Evolutionary conservation across 2,113 vertebrate genomes (phyloP), one percentile per base, ranked within the genome.

Genomic region (Pachypanchax playfairii): DNA sequence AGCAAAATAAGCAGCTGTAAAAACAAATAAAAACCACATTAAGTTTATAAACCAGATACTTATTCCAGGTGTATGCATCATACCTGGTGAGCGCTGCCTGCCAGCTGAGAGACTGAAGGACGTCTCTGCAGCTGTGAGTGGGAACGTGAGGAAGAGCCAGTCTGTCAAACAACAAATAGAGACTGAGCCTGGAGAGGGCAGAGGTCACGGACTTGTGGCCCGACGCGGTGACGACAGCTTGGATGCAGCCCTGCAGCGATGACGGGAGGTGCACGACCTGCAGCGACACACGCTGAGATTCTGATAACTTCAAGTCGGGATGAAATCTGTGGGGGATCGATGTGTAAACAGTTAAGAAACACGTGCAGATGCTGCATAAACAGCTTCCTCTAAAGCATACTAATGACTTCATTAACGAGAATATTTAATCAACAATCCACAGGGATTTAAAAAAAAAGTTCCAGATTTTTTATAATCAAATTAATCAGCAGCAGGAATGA

Each of bases 101-200:
- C 94, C 95, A 98, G 52, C 73, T 82, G 79, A 94, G 84, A 28
- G 82, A 89, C 55, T 87, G 90, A 54, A 95, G 90, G 22, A 79
- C 81, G 21, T 68, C 56, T 74, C 86, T 91, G 82, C 88, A 91
- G 48, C 81, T 85, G 55, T 87, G 85, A 31, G 82, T 51, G 44
- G 84, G 73, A 46, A 44, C 48, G 28, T 76, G 83, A 75, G 91
- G 93, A 35, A 93, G 81, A 50, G 91, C 90, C 73, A 98, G 80
- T 39, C 76, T 92, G 76, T 96, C 95, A 53, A 93, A 93, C 67
- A 98, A 82, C 66, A 97, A 64, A 64, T 96, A 95, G 78, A 96
- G 94, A 48, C 85, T 89, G 84, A 98, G 94, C 71, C 91, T 92
- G 15, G 87, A 90, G 58, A 98, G 80, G 70, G 94, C 93, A 31